phyloP scores from a whole-genome alignment of 2,797 vertebrate genomes.

The Ambastaia sidthimunki region DNA sequence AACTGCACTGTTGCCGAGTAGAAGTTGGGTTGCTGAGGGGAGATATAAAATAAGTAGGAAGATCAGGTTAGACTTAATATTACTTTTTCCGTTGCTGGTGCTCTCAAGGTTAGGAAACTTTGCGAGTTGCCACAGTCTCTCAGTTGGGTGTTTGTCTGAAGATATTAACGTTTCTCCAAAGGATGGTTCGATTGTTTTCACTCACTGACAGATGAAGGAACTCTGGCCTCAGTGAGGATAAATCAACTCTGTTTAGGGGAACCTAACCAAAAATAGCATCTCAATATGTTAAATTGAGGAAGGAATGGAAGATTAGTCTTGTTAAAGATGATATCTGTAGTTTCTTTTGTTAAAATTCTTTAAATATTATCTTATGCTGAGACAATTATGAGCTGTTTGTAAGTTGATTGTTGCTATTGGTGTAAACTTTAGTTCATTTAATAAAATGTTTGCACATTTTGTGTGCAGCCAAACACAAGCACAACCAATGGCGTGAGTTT shows the following conservation, averaged over 20 bases:
- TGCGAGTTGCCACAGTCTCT: slow-evolving; percentile 77
- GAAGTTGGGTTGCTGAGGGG: slow-evolving; percentile 97
- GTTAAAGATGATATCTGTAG: background rate
- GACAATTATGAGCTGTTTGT: background rate
- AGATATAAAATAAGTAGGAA: slow-evolving; percentile 99
- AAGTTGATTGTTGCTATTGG: background rate
- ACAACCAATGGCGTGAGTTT: background rate
- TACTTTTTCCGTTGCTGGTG: slow-evolving; percentile 71
- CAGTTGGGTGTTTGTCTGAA: slow-evolving; percentile 65
- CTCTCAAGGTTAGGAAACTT: slow-evolving; percentile 86
- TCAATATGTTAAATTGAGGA: slow-evolving; percentile 5
- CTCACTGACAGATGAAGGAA: slow-evolving; percentile 45
- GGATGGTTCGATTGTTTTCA: slow-evolving; percentile 8
- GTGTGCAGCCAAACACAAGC: too few relatives aligned
- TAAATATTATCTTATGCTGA: background rate
- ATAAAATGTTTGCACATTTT: too few relatives aligned
- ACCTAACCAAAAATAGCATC: slow-evolving; percentile 1
- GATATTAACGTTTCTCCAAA: background rate
- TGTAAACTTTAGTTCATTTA: too few relatives aligned
- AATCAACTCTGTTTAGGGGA: background rate
- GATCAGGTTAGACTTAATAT: slow-evolving; percentile 92
- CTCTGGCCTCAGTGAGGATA: background rate
- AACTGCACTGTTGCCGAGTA: slow-evolving; percentile 99
- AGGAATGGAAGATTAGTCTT: slow-evolving; percentile 1
- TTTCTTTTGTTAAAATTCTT: background rate